Evolutionary conservation across 1,140 invertebrate genomes (phyloP), one percentile per base, ranked within the genome.

Genomic region (Heliconius himera): DNA sequence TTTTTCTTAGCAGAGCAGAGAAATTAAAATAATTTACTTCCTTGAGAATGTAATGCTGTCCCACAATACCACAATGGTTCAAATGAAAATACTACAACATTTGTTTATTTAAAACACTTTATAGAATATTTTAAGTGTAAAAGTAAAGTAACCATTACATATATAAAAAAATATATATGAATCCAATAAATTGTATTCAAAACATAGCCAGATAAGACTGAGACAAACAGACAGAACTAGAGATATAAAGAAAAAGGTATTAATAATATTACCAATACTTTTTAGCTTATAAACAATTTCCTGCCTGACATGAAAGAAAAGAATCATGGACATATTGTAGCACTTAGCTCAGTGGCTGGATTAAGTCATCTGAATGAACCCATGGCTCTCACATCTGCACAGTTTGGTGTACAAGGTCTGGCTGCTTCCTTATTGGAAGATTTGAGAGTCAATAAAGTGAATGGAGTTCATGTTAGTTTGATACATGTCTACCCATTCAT

Each of bases 281-380:
- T 89, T 33, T 87, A 97, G 96, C 94, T 96, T 8, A 91, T 97
- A 80, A 95, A 96, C 80, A 95, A 96, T 81, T 96, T 97, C 87
- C 88, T 97, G 51, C 96, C 97, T 16, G 89, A 93, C 49, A 97
- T 97, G 96, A 95, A 97, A 81, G 92, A 93, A 51, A 92, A 89
- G 70, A 95, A 95, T 38, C 95, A 95, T 77, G 97, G 97, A 2
- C 97, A 97, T 84, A 96, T 97, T 76, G 95, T 97, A 4, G 95
- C 96, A 9, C 87, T 97, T 22, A 96, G 96, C 4, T 97, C 97
- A 8, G 96, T 97, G 2, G 97, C 97, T 79, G 97, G 97, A 8
- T 87, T 97, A 9, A 96, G 96, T 74, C 96, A 96, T 41, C 95
- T 95, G 16, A 93, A 95, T 33, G 95, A 96, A 82, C 93, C 96